These are phyloP conservation scores for Hemicrepidius hirtus DNA, from an alignment of 2,888 invertebrate species.

Conservation along the genomic window DNA sequence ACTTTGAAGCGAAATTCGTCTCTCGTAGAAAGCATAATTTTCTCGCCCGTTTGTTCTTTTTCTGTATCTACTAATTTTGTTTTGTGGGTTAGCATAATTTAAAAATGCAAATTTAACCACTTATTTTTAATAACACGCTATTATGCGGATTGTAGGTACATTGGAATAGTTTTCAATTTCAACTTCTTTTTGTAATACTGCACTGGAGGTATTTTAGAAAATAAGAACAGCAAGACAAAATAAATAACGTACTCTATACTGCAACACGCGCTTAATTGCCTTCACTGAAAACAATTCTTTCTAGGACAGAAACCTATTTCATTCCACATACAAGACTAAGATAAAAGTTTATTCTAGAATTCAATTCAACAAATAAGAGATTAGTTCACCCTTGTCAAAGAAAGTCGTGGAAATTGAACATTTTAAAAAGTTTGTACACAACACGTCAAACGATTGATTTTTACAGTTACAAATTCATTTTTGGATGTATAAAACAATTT, in stretches of 20 bases:
- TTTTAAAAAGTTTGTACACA: not conserved
- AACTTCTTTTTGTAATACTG: too few relatives aligned
- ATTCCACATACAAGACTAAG: not conserved
- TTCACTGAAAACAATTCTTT: too few relatives aligned
- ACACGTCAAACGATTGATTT: not conserved
- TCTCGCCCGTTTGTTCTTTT: slow-evolving; percentile 5
- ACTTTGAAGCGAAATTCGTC: slow-evolving; percentile 16
- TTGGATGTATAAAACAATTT: too few relatives aligned
- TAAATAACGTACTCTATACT: too few relatives aligned
- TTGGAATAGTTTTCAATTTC: too few relatives aligned
- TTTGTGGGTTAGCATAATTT: not conserved
- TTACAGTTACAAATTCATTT: not conserved
- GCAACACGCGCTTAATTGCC: too few relatives aligned
- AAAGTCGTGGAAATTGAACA: not conserved
- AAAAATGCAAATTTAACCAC: slow-evolving; percentile 13
- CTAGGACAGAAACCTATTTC: too few relatives aligned
- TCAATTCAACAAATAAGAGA: not conserved
- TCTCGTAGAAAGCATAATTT: slow-evolving; percentile 15
- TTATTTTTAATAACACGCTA: too few relatives aligned
- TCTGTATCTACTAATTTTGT: slow-evolving; percentile 5
- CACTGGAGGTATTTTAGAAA: too few relatives aligned
- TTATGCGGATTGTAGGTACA: too few relatives aligned
- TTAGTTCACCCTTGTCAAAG: slow-evolving; percentile 14
- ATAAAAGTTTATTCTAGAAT: not conserved
- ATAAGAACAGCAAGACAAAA: too few relatives aligned